phyloP scores from a whole-genome alignment of 2,113 vertebrate species.

The Brachypteracias leptosomus region DNA sequence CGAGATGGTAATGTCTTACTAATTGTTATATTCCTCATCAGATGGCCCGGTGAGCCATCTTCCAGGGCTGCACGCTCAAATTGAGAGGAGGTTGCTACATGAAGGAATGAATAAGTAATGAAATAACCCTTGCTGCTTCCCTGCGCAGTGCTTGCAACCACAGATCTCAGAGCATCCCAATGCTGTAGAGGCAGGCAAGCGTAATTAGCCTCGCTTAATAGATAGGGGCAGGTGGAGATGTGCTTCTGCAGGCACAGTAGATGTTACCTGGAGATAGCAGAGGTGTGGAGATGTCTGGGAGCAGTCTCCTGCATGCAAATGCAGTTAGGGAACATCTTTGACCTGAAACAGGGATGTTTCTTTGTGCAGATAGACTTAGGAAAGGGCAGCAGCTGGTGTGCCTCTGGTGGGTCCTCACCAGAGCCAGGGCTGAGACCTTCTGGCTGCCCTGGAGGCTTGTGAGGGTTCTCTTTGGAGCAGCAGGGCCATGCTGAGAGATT shows the following conservation, averaged over 20 bases:
- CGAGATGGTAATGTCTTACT: neutral
- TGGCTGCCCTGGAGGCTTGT: rapidly evolving
- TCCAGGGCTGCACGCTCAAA: neutral
- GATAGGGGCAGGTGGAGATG: neutral
- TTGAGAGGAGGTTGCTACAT: neutral
- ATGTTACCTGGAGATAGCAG: neutral
- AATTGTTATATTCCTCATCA: slow-evolving; percentile 40
- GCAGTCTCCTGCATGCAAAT: neutral
- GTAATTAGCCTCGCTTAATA: neutral
- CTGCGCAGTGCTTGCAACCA: rapidly evolving
- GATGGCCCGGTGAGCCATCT: slow-evolving; percentile 25
- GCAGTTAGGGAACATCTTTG: neutral
- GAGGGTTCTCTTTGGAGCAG: neutral
- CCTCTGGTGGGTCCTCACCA: rapidly evolving
- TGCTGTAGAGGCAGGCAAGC: neutral
- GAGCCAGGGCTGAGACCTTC: neutral
- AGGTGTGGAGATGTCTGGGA: neutral
- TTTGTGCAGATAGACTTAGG: neutral
- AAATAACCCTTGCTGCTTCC: neutral
- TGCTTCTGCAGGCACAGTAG: neutral
- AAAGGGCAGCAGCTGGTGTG: rapidly evolving
- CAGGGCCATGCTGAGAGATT: neutral
- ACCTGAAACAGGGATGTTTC: neutral
- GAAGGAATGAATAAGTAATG: neutral
- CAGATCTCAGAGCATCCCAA: neutral